These are phyloP conservation scores for Caenorhabditis afra DNA, from an alignment of 2,888 invertebrate genomes.

Conservation along the genomic window DNA sequence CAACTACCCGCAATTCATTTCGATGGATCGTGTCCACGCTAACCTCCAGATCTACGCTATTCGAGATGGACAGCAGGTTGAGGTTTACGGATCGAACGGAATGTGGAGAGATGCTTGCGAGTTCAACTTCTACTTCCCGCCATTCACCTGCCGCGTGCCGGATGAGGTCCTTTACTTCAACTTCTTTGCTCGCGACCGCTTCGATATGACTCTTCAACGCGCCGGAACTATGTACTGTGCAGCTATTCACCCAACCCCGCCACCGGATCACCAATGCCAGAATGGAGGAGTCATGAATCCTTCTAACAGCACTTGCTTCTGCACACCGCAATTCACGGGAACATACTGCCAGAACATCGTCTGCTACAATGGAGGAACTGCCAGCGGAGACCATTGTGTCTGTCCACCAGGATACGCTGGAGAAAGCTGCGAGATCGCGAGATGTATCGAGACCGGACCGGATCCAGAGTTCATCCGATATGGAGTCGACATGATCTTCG, in stretches of 20 bases:
- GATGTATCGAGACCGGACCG: slow-evolving; percentile 64
- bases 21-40: slow-evolving; percentile 62
- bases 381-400: slow-evolving; percentile 59
- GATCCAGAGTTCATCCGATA: slow-evolving; percentile 59
- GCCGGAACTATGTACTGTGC: slow-evolving; percentile 73
- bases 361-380: slow-evolving; percentile 74
- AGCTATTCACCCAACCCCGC: slow-evolving; percentile 60
- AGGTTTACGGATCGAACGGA: slow-evolving; percentile 71
- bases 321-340: slow-evolving; percentile 70
- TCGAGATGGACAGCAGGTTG: slow-evolving; percentile 60
- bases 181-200: slow-evolving; percentile 69
- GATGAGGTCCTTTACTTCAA: slow-evolving; percentile 74
- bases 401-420: slow-evolving; percentile 71
- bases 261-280: slow-evolving; percentile 68
- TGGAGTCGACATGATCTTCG: slow-evolving; percentile 71
- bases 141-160: slow-evolving; percentile 66
- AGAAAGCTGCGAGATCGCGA: slow-evolving; percentile 65
- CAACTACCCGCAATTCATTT: slow-evolving; percentile 58
- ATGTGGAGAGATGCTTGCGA: slow-evolving; percentile 70
- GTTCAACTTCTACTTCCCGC: slow-evolving; percentile 74
- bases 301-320: slow-evolving; percentile 72
- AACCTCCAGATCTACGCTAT: slow-evolving; percentile 67
- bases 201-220: slow-evolving; percentile 69
- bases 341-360: slow-evolving; percentile 65
- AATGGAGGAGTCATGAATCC: slow-evolving; percentile 73